Evolutionary conservation across 2,797 vertebrate species (phyloP), one percentile per base, ranked within the genome.

Genomic region (Caiman crocodilus): DNA sequence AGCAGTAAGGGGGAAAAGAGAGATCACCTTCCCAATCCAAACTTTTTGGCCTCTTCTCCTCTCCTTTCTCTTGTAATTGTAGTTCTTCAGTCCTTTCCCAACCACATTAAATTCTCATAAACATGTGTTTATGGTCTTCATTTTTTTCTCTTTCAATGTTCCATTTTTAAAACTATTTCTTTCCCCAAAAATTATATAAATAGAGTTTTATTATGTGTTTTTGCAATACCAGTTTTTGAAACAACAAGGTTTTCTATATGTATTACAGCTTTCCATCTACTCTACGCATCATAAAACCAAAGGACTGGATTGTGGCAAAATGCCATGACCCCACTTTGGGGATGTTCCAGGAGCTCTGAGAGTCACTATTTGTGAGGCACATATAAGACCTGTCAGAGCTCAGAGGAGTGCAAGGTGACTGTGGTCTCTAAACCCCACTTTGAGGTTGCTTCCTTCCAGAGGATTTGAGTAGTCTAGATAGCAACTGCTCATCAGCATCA

Each of bases 291-390:
- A 94, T 95, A 96, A 96, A 97, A 96, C 84, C 65, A 81, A 89
- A 96, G 82, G 92, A 94, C 91, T 95, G 92, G 64, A 56, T 84
- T 75, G 85, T 97, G 96, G 96, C 96, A 91, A 95, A 93, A 85
- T 80, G 95, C 96, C 96, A 97, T 95, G 94, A 96, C 96, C 91
- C 96, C 96, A 96, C 95, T 96, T 96, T 96, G 96, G 94, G 94
- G 92, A 91, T 84, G 88, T 95, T 96, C 96, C 95, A 96, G 94
- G 83, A 92, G 74, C 87, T 79, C 61, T 1, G 1, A 88, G 79
- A 92, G 81, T n/a, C 90, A 83, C 74, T 59, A 88, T 89, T 74
- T 90, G 88, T 79, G 92, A 96, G 74, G 83, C 83, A 93, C 75
- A 56, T 58, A 42, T 55, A 84, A 77, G 76, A 57, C 74, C 83